Percentiles rank a stretch among this genome's conserved stretches.
phyloP scores from a whole-genome alignment of 2,888 invertebrate genomes.

The Cheilosia scutellata region DNA sequence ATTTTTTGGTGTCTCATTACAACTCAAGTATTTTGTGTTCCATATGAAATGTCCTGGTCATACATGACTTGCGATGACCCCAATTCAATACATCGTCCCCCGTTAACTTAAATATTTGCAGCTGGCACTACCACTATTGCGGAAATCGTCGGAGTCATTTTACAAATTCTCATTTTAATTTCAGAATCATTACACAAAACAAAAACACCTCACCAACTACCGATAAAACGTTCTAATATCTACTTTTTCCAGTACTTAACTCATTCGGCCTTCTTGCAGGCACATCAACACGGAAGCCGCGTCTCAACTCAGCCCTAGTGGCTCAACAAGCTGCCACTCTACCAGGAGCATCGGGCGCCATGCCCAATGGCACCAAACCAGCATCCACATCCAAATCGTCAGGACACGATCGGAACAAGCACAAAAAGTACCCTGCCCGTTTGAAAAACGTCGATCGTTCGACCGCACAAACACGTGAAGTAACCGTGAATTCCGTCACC shows the following conservation, averaged over 20 bases:
- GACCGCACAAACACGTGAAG: constrained; percentile 96
- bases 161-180: neutral
- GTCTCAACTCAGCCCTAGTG: constrained; percentile 97
- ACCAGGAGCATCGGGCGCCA: constrained; percentile 85
- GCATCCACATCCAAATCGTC: constrained; percentile 82
- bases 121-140: neutral
- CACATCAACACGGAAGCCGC: constrained; percentile 95
- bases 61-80: too few species aligned
- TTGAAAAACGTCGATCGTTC: constrained; percentile 97
- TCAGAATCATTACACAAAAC: constrained; percentile 16
- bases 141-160: neutral
- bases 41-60: too few species aligned
- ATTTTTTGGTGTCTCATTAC: too few species aligned
- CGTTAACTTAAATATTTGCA: too few species aligned
- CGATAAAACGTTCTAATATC: constrained; percentile 59
- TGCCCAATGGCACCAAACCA: constrained; percentile 84
- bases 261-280: constrained; percentile 85
- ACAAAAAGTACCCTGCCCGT: constrained; percentile 89
- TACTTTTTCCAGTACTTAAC: constrained; percentile 73
- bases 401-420: constrained; percentile 86
- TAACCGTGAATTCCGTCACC: constrained; percentile 98
- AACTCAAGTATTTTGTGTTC: too few species aligned
- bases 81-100: too few species aligned
- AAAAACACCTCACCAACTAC: constrained; percentile 25
- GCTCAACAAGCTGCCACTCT: constrained; percentile 96